phyloP scores from a whole-genome alignment of 2,113 vertebrate species.

The Xyrauchen texanus region DNA sequence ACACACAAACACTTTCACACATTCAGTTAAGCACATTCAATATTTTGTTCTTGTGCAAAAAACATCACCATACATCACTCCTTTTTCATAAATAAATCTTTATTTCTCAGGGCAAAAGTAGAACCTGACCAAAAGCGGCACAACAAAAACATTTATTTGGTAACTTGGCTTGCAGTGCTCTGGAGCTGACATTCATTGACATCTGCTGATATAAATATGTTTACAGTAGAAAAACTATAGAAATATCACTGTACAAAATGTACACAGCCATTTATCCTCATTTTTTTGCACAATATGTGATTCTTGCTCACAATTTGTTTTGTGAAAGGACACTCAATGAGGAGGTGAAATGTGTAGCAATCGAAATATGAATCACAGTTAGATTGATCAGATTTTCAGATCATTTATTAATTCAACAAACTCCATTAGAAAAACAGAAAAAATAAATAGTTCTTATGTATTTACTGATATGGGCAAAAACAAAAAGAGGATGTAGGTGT shows the following conservation, averaged over 20 bases:
- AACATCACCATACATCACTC: neutral
- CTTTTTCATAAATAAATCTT: conserved; percentile 71
- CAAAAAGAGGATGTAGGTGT: too few relatives aligned
- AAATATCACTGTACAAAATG: conserved; percentile 97
- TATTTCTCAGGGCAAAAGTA: conserved; percentile 85
- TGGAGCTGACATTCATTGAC: conserved; percentile 82
- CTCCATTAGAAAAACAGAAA: too few relatives aligned
- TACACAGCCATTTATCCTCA: conserved; percentile 71
- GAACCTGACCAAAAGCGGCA: conserved; percentile 88
- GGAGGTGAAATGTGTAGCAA: neutral
- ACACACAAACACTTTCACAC: too few relatives aligned
- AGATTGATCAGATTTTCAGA: too few relatives aligned
- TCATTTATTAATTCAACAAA: too few relatives aligned
- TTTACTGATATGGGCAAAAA: too few relatives aligned
- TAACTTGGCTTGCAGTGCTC: conserved; percentile 77
- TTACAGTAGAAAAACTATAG: conserved; percentile 85
- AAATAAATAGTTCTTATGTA: too few relatives aligned
- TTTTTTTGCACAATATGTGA: conserved; percentile 53
- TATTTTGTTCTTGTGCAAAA: neutral
- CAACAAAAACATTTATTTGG: conserved; percentile 82
- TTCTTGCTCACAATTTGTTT: neutral
- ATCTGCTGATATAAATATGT: conserved; percentile 80
- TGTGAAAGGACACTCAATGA: conserved; percentile 17
- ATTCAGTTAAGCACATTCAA: too few relatives aligned
- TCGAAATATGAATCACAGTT: neutral